Conservation (phyloP, 2,797 vertebrate genomes). For the Pelobates cultripes region DNA sequence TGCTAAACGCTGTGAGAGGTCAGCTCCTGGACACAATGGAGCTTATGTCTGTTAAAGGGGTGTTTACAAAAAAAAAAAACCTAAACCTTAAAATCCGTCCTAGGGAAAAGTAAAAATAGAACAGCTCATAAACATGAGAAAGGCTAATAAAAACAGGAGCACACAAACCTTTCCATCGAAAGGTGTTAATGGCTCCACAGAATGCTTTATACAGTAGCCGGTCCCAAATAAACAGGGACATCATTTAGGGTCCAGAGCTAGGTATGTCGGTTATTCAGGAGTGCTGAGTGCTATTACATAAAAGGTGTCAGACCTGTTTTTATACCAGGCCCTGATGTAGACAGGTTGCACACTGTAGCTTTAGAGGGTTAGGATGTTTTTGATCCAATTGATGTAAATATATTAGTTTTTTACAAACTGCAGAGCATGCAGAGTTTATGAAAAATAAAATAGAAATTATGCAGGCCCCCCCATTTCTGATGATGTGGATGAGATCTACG, state of each 20-base stretch:
- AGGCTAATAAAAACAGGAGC: conserved; percentile 7
- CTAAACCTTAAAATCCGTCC: background rate
- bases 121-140: background rate
- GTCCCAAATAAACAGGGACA: conserved; percentile 28
- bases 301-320: too few relatives aligned
- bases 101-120: background rate
- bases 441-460: background rate
- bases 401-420: background rate
- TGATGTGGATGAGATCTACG: background rate
- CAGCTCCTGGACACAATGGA: conserved; percentile 33
- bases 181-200: conserved; percentile 16
- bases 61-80: background rate
- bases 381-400: background rate
- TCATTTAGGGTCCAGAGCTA: conserved; percentile 14
- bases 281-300: background rate
- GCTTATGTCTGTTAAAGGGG: conserved; percentile 3
- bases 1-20: conserved; percentile 44
- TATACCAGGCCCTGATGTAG: too few relatives aligned
- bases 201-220: conserved; percentile 12
- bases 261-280: conserved; percentile 34
- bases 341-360: background rate
- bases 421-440: background rate
- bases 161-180: conserved; percentile 2
- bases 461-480: background rate
- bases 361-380: background rate